Conservation (phyloP, 2,888 invertebrate species). For the Allophyes oxyacanthae region DNA sequence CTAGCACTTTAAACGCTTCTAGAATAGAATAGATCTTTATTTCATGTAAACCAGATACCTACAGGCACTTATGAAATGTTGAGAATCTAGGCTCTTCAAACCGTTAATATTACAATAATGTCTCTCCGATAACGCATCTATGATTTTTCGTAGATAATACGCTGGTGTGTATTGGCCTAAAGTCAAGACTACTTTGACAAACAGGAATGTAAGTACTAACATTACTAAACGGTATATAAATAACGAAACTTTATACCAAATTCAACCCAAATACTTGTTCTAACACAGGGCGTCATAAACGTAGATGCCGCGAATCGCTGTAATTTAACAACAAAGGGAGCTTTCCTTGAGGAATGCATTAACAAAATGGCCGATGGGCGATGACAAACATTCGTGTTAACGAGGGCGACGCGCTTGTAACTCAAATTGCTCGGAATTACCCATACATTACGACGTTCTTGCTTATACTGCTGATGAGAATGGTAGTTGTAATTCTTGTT, state of each 20-base stretch:
- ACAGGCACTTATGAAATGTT: too few species aligned
- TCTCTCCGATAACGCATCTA: too few species aligned
- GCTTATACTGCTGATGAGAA: slow-evolving; percentile 21
- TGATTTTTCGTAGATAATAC: too few species aligned
- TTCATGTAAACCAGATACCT: too few species aligned
- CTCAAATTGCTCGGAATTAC: slow-evolving; percentile 47
- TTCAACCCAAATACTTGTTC: slow-evolving; percentile 40
- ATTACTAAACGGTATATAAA: slow-evolving; percentile 1
- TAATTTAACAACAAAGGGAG: slow-evolving; percentile 57
- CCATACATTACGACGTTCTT: slow-evolving; percentile 32
- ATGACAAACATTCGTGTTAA: slow-evolving; percentile 59
- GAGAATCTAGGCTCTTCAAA: too few species aligned
- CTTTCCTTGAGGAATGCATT: slow-evolving; percentile 67
- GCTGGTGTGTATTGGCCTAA: too few species aligned
- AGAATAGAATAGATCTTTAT: too few species aligned
- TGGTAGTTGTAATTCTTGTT: slow-evolving; percentile 4
- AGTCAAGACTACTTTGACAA: too few species aligned
- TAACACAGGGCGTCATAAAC: slow-evolving; percentile 39
- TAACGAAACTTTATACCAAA: slow-evolving; percentile 32
- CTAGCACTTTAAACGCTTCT: too few species aligned
- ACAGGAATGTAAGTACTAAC: neutral
- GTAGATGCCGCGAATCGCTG: slow-evolving; percentile 56
- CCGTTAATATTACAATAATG: too few species aligned
- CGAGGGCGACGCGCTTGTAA: slow-evolving; percentile 50
- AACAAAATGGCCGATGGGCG: slow-evolving; percentile 67